phyloP scores from a whole-genome alignment of 2,113 vertebrate species.

The Pica pica region DNA sequence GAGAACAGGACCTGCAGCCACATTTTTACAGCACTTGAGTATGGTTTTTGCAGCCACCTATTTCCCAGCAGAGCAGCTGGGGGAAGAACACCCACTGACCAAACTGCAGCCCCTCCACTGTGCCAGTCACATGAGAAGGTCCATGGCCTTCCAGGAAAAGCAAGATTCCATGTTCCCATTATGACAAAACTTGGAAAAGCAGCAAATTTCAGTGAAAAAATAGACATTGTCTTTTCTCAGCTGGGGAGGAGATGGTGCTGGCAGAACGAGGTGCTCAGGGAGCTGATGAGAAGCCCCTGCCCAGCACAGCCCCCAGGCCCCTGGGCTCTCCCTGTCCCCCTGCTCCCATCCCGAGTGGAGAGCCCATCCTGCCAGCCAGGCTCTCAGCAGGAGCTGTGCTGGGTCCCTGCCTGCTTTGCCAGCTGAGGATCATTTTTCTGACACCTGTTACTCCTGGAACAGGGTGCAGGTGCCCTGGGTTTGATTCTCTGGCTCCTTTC shows the following conservation, averaged over 20 bases:
- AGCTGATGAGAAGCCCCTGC: background rate
- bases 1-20: background rate
- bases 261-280: background rate
- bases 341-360: accelerated
- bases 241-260: background rate
- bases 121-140: background rate
- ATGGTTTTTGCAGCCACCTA: background rate
- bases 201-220: background rate
- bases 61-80: background rate
- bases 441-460: background rate
- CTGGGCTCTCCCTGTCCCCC: background rate
- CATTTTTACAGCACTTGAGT: background rate
- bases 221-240: background rate
- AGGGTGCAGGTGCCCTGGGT: background rate
- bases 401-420: background rate
- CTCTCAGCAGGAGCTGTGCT: background rate
- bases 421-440: background rate
- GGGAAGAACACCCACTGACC: background rate
- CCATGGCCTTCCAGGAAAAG: background rate
- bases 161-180: background rate
- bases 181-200: background rate
- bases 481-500: background rate
- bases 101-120: background rate
- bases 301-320: background rate
- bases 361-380: background rate